Evolutionary conservation across 2,888 invertebrate genomes (phyloP), one percentile per base, ranked within the genome.

Genomic region (Chrysina gloriosa): DNA sequence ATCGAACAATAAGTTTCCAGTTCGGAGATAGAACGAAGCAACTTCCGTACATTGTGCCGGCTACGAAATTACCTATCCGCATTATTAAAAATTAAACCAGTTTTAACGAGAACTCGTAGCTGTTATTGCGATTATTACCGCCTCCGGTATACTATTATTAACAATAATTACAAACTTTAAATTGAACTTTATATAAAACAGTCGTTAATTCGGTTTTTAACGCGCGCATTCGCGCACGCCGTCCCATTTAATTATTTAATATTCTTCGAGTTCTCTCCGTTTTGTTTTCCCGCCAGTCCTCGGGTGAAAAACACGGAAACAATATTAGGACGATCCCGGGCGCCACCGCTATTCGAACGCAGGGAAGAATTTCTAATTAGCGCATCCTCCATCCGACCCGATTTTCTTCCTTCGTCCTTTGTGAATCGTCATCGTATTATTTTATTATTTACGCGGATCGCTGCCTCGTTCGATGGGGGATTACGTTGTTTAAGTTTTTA

Each of bases 171-270:
- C 42, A 42, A 42, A 16, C 16, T 42, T 16, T 16, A 42, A 19
- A 42, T 14, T 42, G 42, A 42, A 42, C 14, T 42, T 16, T 14
- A 2, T 19, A 16, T 14, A 42, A 42, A 16, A 42, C 6, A 42
- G 14, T 16, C 42, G 16, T 19, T 42, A 42, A 42, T 42, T 42
- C 19, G 14, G 6, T 42, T 42, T 42, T 16, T 42, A 42, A 42
- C 42, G 19, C 42, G 7, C 42, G 16, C 5, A 19, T 16, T 14
- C 16, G 5, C 1, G 19, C 19, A 36, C 19, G 7, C 19, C 16
- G n/a, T 11, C 42, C 19, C 36, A 9, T 42, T 42, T 42, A 42
- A 42, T 42, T 42, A 42, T 42, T 42, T 42, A 42, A 42, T 42
- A 42, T 42, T 42, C 42, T 42, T 5, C 14, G 7, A 11, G 42